Evolutionary conservation across 2,888 invertebrate genomes (phyloP).

Genomic region (Podabrus alpinus): DNA sequence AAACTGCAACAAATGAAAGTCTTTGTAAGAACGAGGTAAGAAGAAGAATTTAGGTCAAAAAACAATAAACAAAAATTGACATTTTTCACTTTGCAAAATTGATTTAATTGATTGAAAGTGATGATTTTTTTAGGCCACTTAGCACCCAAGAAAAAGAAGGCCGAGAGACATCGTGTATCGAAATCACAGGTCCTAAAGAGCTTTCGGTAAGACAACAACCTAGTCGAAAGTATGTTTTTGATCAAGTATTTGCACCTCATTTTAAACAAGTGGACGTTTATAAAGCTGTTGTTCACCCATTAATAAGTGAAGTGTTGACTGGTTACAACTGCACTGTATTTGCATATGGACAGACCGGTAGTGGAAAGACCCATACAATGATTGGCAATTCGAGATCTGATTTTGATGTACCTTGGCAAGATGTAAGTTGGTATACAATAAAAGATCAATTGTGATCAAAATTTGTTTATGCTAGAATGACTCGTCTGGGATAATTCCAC

Average conservation of each 20-base stretch:
- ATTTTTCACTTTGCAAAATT: not conserved
- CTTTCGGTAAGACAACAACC: constrained; percentile 56
- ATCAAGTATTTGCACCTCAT: constrained; percentile 80
- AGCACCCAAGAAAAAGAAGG: constrained; percentile 67
- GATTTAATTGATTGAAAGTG: not conserved
- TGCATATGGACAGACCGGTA: constrained; percentile 92
- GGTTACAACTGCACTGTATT: constrained; percentile 99
- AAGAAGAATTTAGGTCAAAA: too few relatives aligned
- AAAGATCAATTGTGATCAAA: not conserved
- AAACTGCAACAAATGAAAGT: constrained; percentile 86
- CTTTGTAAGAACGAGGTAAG: constrained; percentile 82
- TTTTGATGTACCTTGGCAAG: not conserved
- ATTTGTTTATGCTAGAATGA: constrained; percentile 67
- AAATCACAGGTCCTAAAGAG: constrained; percentile 52
- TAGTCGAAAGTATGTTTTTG: constrained; percentile 82
- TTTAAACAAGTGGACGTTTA: constrained; percentile 90
- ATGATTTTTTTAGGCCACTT: constrained; percentile 67
- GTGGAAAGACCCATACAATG: constrained; percentile 98
- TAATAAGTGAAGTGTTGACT: constrained; percentile 87
- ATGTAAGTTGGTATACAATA: constrained; percentile 1
- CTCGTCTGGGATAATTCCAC: constrained; percentile 87
- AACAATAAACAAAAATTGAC: too few relatives aligned
- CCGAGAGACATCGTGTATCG: not conserved
- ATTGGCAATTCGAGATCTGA: constrained; percentile 62
- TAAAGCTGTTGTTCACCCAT: constrained; percentile 81